phyloP scores from a whole-genome alignment of 2,113 vertebrate species.

The Phoxinus phoxinus region DNA sequence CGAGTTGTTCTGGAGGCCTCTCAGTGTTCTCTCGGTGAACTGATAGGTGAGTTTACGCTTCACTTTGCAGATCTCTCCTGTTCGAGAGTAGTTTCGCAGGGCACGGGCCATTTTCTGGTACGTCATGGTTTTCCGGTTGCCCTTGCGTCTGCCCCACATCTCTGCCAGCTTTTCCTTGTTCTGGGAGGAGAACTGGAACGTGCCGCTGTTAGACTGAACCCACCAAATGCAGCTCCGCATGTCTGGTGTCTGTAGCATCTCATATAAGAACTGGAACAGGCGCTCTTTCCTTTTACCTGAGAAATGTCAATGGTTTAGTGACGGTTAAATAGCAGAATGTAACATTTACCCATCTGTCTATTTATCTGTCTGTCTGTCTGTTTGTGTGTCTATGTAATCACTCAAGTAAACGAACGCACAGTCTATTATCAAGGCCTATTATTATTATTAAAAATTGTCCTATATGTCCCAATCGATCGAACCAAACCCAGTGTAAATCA shows the following conservation, averaged over 20 bases:
- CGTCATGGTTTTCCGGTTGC: conserved; percentile 84
- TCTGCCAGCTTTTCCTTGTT: conserved; percentile 81
- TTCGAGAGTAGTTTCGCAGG: conserved; percentile 79
- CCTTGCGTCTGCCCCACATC: conserved; percentile 80
- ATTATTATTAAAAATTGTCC: not conserved
- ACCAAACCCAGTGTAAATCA: not conserved
- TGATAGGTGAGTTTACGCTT: conserved; percentile 81
- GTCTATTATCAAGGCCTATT: not conserved
- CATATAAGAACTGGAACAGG: conserved; percentile 82
- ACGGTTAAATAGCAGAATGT: not conserved
- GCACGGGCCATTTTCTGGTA: conserved; percentile 85
- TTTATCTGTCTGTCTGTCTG: not conserved
- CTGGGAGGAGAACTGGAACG: conserved; percentile 83
- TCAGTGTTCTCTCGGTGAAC: conserved; percentile 76
- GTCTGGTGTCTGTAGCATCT: conserved; percentile 80
- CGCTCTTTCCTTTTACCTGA: conserved; percentile 81
- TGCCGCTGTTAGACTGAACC: conserved; percentile 77
- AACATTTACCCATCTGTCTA: not conserved
- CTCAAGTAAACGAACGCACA: not conserved
- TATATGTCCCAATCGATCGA: not conserved
- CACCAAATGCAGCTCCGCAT: conserved; percentile 84
- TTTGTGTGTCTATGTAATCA: no score
- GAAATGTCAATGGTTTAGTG: not conserved
- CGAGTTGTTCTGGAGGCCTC: conserved; percentile 67
- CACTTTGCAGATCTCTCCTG: conserved; percentile 80